Percentiles rank a stretch among this genome's conserved stretches.
phyloP scores from a whole-genome alignment of 2,888 invertebrate species.

The Ceramica pisi region DNA sequence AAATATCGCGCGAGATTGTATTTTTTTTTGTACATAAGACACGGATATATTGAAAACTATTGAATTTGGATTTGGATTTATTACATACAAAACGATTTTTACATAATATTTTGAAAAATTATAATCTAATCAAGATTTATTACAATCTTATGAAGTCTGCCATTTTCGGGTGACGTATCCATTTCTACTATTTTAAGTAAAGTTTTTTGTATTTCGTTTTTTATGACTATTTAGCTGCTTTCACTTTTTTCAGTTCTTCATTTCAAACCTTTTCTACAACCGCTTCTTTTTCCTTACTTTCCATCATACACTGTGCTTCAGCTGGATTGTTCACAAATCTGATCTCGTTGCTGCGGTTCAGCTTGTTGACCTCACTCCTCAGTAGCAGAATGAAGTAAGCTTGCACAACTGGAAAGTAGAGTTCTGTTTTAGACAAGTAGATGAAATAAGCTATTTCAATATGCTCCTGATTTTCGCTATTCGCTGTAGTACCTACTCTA shows the following conservation, averaged over 20 bases:
- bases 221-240: neutral
- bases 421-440: neutral
- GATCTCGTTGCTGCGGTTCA: constrained; percentile 28
- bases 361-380: constrained; percentile 59
- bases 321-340: constrained; percentile 50
- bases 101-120: too few relatives aligned
- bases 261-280: neutral
- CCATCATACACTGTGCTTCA: constrained; percentile 39
- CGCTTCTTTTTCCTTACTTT: neutral
- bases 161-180: neutral
- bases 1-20: too few relatives aligned
- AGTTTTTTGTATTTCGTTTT: neutral
- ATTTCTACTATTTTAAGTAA: neutral
- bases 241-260: neutral
- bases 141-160: too few relatives aligned
- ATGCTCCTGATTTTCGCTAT: too few relatives aligned
- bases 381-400: constrained; percentile 53
- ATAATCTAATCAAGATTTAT: too few relatives aligned
- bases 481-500: too few relatives aligned
- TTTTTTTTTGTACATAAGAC: too few relatives aligned
- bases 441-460: too few relatives aligned
- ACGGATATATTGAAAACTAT: too few relatives aligned
- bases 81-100: too few relatives aligned
- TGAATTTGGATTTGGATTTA: too few relatives aligned
- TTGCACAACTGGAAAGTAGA: constrained; percentile 53